Conservation (phyloP, 2,797 vertebrate species). For the Tapirus indicus region DNA sequence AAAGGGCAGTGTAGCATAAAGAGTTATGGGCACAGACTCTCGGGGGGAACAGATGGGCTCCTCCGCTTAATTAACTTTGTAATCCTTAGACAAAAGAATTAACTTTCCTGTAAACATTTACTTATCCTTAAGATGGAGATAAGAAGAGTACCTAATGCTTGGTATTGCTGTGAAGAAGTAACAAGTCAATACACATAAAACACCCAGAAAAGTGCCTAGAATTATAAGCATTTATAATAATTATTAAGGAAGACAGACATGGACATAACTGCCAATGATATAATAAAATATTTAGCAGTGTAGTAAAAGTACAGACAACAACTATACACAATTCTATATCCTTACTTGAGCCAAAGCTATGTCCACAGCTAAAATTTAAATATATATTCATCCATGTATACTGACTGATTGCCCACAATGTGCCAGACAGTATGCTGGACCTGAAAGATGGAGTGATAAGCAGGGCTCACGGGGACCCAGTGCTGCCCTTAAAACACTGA, state of each 20-base stretch:
- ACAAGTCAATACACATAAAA: neutral
- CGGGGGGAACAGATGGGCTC: neutral
- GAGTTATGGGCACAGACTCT: neutral
- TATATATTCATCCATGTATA: neutral
- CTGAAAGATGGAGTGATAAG: neutral
- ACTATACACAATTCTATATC: neutral
- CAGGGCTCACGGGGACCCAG: neutral
- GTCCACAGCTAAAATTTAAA: neutral
- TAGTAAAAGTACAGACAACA: neutral
- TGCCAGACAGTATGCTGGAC: neutral
- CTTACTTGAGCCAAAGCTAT: neutral
- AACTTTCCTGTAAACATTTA: neutral
- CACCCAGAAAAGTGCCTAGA: neutral
- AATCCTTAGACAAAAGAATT: neutral
- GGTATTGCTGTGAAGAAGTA: neutral
- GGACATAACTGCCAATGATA: neutral
- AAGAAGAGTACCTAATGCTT: neutral
- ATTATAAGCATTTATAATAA: neutral
- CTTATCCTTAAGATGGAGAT: neutral
- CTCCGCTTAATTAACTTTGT: neutral
- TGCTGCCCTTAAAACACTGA: neutral
- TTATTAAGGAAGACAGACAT: neutral
- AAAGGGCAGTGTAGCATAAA: neutral
- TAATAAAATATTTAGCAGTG: neutral
- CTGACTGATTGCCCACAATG: neutral